Conservation (phyloP, 2,888 invertebrate species). For the Tholera decimalis region DNA sequence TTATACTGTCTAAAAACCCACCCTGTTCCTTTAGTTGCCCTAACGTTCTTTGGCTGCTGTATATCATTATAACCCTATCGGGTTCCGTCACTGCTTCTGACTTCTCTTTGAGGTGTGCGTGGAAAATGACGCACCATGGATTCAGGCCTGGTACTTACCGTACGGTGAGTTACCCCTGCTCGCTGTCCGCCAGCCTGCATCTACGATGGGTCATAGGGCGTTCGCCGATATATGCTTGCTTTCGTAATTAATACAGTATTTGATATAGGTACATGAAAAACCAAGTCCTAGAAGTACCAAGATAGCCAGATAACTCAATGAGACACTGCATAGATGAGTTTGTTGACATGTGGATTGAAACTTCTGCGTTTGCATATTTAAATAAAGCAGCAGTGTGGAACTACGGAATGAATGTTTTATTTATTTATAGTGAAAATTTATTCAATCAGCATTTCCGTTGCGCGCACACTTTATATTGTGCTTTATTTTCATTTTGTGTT, state of each 20-base stretch:
- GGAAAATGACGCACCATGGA: too few relatives aligned
- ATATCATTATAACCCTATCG: too few relatives aligned
- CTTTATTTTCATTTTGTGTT: slow-evolving; percentile 28
- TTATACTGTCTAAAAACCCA: too few relatives aligned
- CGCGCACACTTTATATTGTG: slow-evolving; percentile 16
- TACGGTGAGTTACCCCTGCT: too few relatives aligned
- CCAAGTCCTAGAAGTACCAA: neutral
- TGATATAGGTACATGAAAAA: neutral
- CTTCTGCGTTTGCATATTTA: neutral
- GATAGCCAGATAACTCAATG: too few relatives aligned
- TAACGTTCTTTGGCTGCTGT: too few relatives aligned
- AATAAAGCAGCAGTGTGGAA: neutral
- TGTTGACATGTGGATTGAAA: neutral
- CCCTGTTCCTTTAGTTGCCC: too few relatives aligned
- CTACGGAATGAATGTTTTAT: slow-evolving; percentile 37
- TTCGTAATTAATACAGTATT: neutral
- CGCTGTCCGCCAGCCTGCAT: too few relatives aligned
- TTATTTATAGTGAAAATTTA: slow-evolving; percentile 55
- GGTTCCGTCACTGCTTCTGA: too few relatives aligned
- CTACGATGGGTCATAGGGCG: too few relatives aligned
- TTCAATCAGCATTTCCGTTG: slow-evolving; percentile 55
- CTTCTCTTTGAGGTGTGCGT: too few relatives aligned
- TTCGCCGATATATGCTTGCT: neutral
- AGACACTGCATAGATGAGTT: neutral
- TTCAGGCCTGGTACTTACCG: too few relatives aligned